Evolutionary conservation across 2,888 invertebrate genomes (phyloP), one percentile per base, ranked within the genome.

Genomic region (Aphrophora alni): DNA sequence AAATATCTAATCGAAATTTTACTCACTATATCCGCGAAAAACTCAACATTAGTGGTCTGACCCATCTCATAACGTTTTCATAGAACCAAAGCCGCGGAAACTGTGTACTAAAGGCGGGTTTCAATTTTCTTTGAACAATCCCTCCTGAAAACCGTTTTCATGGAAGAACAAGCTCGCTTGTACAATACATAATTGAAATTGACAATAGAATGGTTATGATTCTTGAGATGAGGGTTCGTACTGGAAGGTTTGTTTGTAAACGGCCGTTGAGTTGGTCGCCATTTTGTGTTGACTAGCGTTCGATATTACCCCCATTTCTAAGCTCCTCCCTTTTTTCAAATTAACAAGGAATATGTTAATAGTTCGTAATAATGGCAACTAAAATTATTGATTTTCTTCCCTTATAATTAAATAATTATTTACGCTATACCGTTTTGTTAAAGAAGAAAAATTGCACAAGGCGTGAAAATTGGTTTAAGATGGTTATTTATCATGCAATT

Each of bases 111-210:
- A 59, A 59, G 59, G 59, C 59, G 59, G 59, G 59, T n/a, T 59
- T 59, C 59, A 59, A 59, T 59, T 59, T 21, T 59, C 59, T 59
- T 59, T 59, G 4, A 59, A 59, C 59, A 59, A 21, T 59, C 59
- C 59, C 59, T 21, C 1, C 59, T 59, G 59, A 59, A 44, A 59
- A 59, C 59, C 59, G 59, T 59, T 59, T 59, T 59, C 59, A 59
- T 59, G 59, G 59, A 59, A 59, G 59, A 59, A 21, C 59, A 59
- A 21, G 59, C 59, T 59, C 21, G 21, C 59, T 59, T 59, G 4
- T 59, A 59, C 59, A 59, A 59, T 59, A 21, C 59, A n/a, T 59
- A 59, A 59, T 59, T 59, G 59, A 59, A 59, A 59, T 59, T 59
- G 59, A 59, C 59, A 59, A 59, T 59, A 59, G 59, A 59, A 59